phyloP scores from a whole-genome alignment of 2,113 vertebrate species.

The Papio anubis region DNA sequence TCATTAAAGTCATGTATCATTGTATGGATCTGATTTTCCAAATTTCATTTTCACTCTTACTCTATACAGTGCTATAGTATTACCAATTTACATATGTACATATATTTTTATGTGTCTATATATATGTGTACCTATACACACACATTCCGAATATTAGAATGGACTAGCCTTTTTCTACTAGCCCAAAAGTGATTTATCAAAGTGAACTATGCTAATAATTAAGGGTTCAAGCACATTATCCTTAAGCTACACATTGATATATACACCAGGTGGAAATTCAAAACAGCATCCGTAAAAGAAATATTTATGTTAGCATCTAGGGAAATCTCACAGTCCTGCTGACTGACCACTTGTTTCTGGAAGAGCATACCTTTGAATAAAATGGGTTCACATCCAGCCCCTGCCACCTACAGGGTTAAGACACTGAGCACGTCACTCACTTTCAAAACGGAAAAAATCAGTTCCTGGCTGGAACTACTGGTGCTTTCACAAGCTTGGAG shows the following conservation, averaged over 20 bases:
- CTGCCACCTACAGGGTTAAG: not conserved
- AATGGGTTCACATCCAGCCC: not conserved
- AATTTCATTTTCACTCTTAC: not conserved
- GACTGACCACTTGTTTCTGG: not conserved
- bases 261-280: not conserved
- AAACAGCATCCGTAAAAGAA: not conserved
- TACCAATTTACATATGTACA: not conserved
- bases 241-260: not conserved
- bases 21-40: not conserved
- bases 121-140: not conserved
- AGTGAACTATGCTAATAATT: not conserved
- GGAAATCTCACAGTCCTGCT: not conserved
- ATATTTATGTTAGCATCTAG: not conserved
- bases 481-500: not conserved
- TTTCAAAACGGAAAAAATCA: not conserved
- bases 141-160: not conserved
- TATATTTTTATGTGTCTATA: not conserved
- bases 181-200: constrained; percentile 11
- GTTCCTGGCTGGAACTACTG: not conserved
- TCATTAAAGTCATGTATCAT: not conserved
- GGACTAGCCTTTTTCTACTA: not conserved
- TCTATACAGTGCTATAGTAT: not conserved
- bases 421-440: not conserved
- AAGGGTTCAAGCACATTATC: not conserved
- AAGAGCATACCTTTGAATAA: not conserved